A percentile compares a stretch with the other conserved stretches of the same genome.
phyloP scores from a whole-genome alignment of 2,113 vertebrate genomes.

The Shinisaurus crocodilurus region DNA sequence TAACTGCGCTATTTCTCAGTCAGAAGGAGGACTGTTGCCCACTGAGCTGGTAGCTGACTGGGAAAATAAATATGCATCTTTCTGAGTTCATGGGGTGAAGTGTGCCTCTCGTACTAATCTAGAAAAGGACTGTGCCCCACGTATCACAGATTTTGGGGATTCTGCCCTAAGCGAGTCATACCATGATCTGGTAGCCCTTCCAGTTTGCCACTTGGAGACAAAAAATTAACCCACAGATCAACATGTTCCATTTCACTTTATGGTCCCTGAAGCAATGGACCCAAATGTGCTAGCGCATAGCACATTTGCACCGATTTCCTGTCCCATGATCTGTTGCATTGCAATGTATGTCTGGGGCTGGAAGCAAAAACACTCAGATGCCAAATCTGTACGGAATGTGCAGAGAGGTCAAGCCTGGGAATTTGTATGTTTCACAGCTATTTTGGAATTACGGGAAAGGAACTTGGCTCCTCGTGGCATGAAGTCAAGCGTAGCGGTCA shows the following conservation, averaged over 20 bases:
- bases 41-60: not conserved
- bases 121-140: not conserved
- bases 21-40: not conserved
- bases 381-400: conserved; percentile 65
- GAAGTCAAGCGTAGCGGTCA: conserved; percentile 6
- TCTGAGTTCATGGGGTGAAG: not conserved
- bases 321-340: not conserved
- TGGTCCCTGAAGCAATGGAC: conserved; percentile 46
- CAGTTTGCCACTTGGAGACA: conserved; percentile 41
- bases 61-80: not conserved
- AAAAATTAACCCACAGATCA: conserved; percentile 24
- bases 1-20: not conserved
- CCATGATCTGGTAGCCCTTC: conserved; percentile 17
- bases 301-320: conserved; percentile 25
- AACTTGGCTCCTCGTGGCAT: conserved; percentile 47
- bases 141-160: not conserved
- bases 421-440: conserved; percentile 66
- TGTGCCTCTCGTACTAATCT: not conserved
- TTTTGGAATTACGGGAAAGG: conserved; percentile 70
- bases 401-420: conserved; percentile 57
- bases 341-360: conserved; percentile 40
- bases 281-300: not conserved
- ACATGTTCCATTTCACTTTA: conserved; percentile 42
- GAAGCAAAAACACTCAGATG: conserved; percentile 29
- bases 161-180: not conserved